These are phyloP conservation scores for Phenganax subtilis DNA, from an alignment of 92 coral and sea anemone species.

Conservation along the genomic window DNA sequence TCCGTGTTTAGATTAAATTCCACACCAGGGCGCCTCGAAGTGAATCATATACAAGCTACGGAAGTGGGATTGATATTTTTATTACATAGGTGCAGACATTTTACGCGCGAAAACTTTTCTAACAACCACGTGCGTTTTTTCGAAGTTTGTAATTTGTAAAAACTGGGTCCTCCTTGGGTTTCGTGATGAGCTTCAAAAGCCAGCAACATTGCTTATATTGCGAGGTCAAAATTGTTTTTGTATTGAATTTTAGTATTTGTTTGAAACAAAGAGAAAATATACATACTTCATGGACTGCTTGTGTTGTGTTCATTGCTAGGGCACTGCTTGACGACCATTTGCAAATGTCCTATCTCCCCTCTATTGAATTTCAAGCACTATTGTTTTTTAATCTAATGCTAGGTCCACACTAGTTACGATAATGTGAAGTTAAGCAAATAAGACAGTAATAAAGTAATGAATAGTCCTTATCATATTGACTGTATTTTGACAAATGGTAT, in stretches of 20 bases:
- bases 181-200: background rate
- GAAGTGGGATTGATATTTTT: background rate
- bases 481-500: too few species aligned
- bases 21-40: slow-evolving; percentile 18
- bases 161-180: background rate
- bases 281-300: background rate
- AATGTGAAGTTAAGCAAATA: too few species aligned
- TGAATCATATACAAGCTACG: background rate
- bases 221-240: background rate
- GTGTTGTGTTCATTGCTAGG: background rate
- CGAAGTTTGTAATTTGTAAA: background rate
- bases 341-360: too few species aligned
- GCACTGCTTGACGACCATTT: too few species aligned
- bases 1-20: slow-evolving; percentile 13
- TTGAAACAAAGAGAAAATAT: background rate
- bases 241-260: background rate
- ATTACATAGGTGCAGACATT: background rate
- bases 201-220: background rate
- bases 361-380: too few species aligned
- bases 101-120: background rate
- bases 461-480: too few species aligned
- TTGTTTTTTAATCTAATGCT: too few species aligned
- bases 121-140: background rate
- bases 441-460: too few species aligned
- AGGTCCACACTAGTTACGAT: too few species aligned